phyloP scores from a whole-genome alignment of 2,888 invertebrate species.

The Rhopalosiphum nymphaeae region DNA sequence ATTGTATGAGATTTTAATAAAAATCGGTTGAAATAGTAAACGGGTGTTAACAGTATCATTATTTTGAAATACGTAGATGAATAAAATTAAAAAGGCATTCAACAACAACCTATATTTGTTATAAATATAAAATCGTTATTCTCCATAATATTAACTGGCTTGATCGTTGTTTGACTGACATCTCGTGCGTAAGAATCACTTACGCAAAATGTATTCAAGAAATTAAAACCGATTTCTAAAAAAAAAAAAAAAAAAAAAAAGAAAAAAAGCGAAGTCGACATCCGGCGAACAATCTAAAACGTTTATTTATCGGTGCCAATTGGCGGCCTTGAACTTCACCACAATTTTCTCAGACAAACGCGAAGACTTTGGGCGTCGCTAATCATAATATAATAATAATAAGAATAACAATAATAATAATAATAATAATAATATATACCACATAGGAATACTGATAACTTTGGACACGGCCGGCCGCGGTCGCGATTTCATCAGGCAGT shows the following conservation, averaged over 20 bases:
- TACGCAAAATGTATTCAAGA: neutral
- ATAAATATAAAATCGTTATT: neutral
- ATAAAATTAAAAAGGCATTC: neutral
- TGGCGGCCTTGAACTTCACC: slow-evolving; percentile 48
- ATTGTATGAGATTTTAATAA: neutral
- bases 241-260: neutral
- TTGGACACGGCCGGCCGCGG: neutral
- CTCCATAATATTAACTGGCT: neutral
- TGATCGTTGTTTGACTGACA: neutral
- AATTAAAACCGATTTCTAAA: slow-evolving; percentile 27
- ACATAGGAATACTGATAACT: neutral
- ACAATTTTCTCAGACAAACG: neutral
- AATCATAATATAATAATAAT: neutral
- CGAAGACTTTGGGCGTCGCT: neutral
- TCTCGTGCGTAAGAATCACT: neutral
- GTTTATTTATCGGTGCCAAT: slow-evolving; percentile 20
- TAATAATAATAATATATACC: neutral
- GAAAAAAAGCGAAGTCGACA: too few relatives aligned
- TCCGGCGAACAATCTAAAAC: neutral
- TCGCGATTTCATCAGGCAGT: slow-evolving; percentile 50
- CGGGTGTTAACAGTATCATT: neutral
- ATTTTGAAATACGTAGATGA: neutral
- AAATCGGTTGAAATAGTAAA: neutral
- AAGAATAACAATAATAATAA: neutral
- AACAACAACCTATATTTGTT: neutral